phyloP scores from a whole-genome alignment of 2,888 invertebrate genomes.

The Dioctria rufipes region DNA sequence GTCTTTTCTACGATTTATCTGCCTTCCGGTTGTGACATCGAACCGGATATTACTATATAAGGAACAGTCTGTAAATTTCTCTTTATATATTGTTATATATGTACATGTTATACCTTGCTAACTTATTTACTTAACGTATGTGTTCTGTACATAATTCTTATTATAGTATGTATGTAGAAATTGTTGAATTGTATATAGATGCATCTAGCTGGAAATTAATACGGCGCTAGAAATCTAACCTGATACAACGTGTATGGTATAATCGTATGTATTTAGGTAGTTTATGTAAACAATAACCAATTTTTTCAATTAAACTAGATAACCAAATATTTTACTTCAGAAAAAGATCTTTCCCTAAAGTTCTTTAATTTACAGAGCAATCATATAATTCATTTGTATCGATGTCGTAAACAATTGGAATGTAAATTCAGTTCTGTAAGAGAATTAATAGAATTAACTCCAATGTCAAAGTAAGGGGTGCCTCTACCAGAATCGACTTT shows the following conservation, averaged over 20 bases:
- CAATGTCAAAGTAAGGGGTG: no score
- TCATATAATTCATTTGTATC: no score
- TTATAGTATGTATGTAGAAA: neutral
- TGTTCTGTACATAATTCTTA: conserved; percentile 23
- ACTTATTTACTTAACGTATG: neutral
- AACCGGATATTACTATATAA: conserved; percentile 50
- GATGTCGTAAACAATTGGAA: no score
- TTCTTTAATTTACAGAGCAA: no score
- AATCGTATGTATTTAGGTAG: no score
- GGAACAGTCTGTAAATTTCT: conserved; percentile 44
- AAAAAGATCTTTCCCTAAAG: neutral
- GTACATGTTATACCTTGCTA: no score
- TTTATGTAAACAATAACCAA: neutral
- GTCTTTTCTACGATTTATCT: conserved; percentile 35
- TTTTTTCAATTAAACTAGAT: conserved; percentile 11
- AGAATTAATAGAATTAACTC: no score
- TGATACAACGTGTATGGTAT: no score
- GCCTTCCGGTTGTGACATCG: conserved; percentile 57
- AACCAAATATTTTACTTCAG: neutral
- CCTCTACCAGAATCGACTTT: no score
- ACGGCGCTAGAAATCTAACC: conserved; percentile 20
- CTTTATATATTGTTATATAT: neutral
- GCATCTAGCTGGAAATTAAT: conserved; percentile 31
- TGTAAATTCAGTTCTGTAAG: no score
- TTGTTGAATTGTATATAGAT: neutral